Conservation (phyloP, 2,797 vertebrate genomes). For the Bradypodion ventrale region DNA sequence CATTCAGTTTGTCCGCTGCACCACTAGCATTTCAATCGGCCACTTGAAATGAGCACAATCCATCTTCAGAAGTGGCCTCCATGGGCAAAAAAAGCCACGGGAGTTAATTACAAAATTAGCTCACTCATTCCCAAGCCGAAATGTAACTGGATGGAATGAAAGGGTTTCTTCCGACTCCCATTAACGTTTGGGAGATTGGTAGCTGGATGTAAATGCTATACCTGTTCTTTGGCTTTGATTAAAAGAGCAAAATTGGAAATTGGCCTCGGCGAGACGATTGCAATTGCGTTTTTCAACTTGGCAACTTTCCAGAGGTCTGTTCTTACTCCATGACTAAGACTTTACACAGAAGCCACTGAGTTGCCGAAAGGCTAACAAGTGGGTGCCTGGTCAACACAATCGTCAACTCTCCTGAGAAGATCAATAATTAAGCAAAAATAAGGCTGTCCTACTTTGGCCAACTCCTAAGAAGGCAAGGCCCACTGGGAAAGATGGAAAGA, state of each 20-base stretch:
- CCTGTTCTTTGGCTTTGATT: background rate
- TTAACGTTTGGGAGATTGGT: accelerated
- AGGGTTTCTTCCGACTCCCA: background rate
- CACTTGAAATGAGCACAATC: background rate
- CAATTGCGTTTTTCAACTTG: background rate
- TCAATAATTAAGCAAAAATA: too few species aligned
- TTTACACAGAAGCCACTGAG: too few species aligned
- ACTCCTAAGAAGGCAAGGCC: too few species aligned
- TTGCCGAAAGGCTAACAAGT: too few species aligned
- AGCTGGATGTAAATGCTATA: background rate
- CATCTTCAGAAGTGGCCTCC: background rate
- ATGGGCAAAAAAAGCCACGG: conserved; percentile 3
- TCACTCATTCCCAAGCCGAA: background rate
- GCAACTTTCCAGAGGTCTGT: background rate
- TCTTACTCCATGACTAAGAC: background rate
- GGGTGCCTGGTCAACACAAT: too few species aligned
- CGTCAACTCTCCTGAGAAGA: too few species aligned
- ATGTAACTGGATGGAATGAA: background rate
- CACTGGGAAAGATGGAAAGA: too few species aligned
- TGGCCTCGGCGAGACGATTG: too few species aligned
- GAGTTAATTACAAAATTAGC: background rate
- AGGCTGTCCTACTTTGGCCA: too few species aligned
- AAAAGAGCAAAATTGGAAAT: background rate
- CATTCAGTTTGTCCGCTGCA: background rate
- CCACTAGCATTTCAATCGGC: background rate